Evolutionary conservation across 1,140 invertebrate species (phyloP).

Genomic region (Geopemphigus sp.): DNA sequence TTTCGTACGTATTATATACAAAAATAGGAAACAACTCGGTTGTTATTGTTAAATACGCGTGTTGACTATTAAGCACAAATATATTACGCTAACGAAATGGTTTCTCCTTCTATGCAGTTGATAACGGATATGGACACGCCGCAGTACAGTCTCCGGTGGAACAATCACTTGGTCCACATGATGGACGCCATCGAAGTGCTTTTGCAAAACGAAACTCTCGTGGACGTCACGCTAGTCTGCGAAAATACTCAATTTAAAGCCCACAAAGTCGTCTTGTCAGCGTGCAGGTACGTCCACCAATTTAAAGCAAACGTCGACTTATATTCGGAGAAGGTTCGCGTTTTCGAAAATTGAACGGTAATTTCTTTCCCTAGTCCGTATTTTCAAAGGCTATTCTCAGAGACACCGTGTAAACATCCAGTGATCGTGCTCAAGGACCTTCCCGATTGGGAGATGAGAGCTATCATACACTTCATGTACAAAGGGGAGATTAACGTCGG

Average conservation of each 20-base stretch:
- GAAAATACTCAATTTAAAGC: slow-evolving; percentile 76
- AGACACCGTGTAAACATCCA: slow-evolving; percentile 90
- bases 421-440: slow-evolving; percentile 89
- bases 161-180: slow-evolving; percentile 85
- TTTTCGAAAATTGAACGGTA: background rate
- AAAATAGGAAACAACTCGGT: background rate
- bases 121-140: slow-evolving; percentile 63
- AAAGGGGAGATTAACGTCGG: slow-evolving; percentile 83
- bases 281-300: slow-evolving; percentile 64
- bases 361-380: slow-evolving; percentile 67
- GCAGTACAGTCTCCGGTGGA: slow-evolving; percentile 87
- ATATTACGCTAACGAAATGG: too few relatives aligned
- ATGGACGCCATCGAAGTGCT: slow-evolving; percentile 80
- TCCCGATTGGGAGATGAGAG: slow-evolving; percentile 78
- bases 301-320: too few relatives aligned
- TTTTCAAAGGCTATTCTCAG: slow-evolving; percentile 82
- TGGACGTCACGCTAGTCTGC: slow-evolving; percentile 86
- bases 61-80: too few relatives aligned
- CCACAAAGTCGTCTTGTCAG: slow-evolving; percentile 86
- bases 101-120: too few relatives aligned
- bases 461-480: slow-evolving; percentile 90
- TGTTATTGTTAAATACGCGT: background rate
- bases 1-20: background rate
- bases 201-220: slow-evolving; percentile 77
- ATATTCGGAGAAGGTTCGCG: too few relatives aligned